Evolutionary conservation across 2,797 vertebrate genomes (phyloP).

Genomic region (Alfaro cultratus): DNA sequence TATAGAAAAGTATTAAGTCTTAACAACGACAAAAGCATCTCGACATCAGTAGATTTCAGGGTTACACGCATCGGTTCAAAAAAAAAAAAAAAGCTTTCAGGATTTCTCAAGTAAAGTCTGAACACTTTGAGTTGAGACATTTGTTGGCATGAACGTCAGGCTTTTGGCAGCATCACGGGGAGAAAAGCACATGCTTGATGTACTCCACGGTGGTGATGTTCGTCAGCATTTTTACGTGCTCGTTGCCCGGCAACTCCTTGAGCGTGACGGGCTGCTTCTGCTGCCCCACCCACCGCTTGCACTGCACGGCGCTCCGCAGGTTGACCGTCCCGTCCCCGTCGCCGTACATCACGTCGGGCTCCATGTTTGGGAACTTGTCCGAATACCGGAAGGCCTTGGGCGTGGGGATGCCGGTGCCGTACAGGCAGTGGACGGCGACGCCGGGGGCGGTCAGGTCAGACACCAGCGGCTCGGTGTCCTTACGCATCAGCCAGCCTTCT

Average conservation of each 20-base stretch:
- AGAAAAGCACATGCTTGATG: conserved; percentile 87
- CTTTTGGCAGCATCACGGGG: conserved; percentile 65
- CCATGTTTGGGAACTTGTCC: conserved; percentile 88
- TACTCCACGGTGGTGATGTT: conserved; percentile 89
- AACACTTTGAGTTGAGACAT: conserved; percentile 15
- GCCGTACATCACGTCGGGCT: conserved; percentile 84
- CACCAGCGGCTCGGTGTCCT: conserved; percentile 89
- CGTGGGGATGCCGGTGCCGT: conserved; percentile 88
- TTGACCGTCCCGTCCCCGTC: conserved; percentile 96
- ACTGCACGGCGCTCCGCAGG: conserved; percentile 87
- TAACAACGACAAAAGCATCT: conserved; percentile 18
- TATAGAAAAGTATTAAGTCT: conserved; percentile 28
- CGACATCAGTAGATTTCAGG: conserved; percentile 5
- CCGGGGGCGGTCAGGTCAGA: conserved; percentile 82
- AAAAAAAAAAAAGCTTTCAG: conserved; percentile 10
- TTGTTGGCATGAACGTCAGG: background rate
- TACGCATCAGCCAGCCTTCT: conserved; percentile 93
- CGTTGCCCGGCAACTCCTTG: conserved; percentile 85
- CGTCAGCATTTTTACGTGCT: conserved; percentile 92
- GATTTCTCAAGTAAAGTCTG: background rate
- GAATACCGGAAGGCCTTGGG: conserved; percentile 87
- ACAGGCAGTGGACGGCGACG: conserved; percentile 90
- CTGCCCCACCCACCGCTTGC: conserved; percentile 82
- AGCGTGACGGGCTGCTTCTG: conserved; percentile 87
- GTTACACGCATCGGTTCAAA: conserved; percentile 21